These are phyloP conservation scores for Sebastes variabilis DNA, from an alignment of 2,797 vertebrate species.

Conservation along the genomic window DNA sequence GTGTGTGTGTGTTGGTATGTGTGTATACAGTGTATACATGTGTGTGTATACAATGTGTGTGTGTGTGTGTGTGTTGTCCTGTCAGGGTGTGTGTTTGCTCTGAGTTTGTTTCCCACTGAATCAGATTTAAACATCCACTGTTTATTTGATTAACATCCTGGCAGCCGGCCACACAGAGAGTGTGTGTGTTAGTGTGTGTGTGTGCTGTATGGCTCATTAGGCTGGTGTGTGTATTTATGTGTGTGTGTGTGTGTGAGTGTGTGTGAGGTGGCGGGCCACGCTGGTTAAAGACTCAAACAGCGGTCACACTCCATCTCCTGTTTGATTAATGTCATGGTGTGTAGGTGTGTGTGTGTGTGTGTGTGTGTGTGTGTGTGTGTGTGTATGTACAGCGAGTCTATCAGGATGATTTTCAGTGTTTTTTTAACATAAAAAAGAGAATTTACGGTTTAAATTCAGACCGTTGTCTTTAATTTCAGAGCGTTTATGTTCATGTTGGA, in stretches of 20 bases:
- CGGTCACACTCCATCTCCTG: constrained; percentile 62
- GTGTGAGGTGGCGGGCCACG: constrained; percentile 40
- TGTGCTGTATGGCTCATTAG: constrained; percentile 63
- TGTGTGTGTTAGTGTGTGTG: constrained; percentile 16
- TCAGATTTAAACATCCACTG: constrained; percentile 53
- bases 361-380: not conserved
- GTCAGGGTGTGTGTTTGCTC: constrained; percentile 31
- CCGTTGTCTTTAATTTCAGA: not conserved
- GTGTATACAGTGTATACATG: not conserved
- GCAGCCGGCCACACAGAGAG: constrained; percentile 6
- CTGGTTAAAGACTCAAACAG: constrained; percentile 70
- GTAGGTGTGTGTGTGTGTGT: not conserved
- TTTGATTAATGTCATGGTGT: constrained; percentile 62
- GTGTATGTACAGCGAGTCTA: not conserved
- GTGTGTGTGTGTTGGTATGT: not conserved
- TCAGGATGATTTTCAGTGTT: not conserved
- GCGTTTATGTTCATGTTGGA: not conserved
- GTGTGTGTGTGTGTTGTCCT: not conserved
- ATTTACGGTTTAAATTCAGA: not conserved
- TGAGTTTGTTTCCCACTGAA: constrained; percentile 35
- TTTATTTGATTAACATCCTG: constrained; percentile 61
- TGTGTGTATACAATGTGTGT: not conserved
- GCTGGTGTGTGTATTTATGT: constrained; percentile 12
- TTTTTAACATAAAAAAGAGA: not conserved
- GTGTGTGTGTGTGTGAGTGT: not conserved